A percentile compares a stretch with the other conserved stretches of the same genome.
Conservation (phyloP, 2,888 invertebrate genomes). For the Quadroppia sp. region DNA sequence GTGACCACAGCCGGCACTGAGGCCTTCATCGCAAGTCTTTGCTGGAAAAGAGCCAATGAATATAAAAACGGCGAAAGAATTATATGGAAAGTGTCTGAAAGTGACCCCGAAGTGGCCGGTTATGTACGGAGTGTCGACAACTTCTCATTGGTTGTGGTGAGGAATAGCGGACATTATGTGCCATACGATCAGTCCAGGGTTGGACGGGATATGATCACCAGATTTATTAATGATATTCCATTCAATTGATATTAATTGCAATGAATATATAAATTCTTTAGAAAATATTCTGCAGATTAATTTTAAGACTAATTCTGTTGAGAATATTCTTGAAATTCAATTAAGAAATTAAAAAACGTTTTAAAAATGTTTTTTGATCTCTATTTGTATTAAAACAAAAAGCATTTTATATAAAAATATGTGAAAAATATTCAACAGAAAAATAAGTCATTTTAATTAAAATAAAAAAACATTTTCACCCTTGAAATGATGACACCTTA, state of each 20-base stretch:
- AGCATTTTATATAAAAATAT: no score
- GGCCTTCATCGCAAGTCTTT: constrained; percentile 67
- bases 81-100: constrained; percentile 45
- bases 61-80: constrained; percentile 62
- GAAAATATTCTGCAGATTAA: no score
- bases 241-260: constrained; percentile 50
- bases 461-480: no score
- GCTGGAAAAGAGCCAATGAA: constrained; percentile 63
- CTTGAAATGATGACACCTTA: no score
- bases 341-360: no score
- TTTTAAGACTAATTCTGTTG: no score
- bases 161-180: constrained; percentile 78
- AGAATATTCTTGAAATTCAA: no score
- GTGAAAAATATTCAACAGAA: no score
- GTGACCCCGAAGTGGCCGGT: constrained; percentile 63
- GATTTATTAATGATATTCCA: constrained; percentile 62
- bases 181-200: constrained; percentile 73
- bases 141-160: constrained; percentile 67
- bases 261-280: background rate
- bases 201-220: constrained; percentile 67
- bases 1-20: constrained; percentile 80
- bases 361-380: no score
- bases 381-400: no score
- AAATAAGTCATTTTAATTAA: no score
- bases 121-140: constrained; percentile 69